phyloP scores from a whole-genome alignment of 2,888 invertebrate genomes.

The Aleiodes leptofemur region DNA sequence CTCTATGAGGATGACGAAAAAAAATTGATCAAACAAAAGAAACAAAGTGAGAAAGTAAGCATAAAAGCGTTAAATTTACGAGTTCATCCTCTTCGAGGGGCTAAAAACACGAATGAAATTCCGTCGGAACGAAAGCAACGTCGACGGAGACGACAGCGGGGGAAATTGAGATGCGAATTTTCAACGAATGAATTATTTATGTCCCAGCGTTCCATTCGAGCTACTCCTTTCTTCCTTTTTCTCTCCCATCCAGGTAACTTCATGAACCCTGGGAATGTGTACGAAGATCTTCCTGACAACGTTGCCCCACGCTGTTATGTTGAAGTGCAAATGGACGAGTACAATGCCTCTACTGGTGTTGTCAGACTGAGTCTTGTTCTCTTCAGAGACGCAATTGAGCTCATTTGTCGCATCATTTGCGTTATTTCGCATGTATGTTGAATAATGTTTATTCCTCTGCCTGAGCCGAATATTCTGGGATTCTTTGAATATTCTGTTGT shows the following conservation, averaged over 20 bases:
- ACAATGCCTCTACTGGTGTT: no score
- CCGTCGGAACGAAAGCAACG: conserved; percentile 20
- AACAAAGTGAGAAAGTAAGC: background rate
- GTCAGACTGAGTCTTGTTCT: no score
- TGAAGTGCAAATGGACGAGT: conserved; percentile 77
- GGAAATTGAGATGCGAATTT: conserved; percentile 23
- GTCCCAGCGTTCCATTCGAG: conserved; percentile 18
- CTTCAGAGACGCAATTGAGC: no score
- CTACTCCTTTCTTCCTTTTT: conserved; percentile 23
- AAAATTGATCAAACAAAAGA: conserved; percentile 14
- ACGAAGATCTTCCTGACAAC: conserved; percentile 86
- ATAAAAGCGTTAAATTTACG: conserved; percentile 13
- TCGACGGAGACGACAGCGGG: conserved; percentile 12
- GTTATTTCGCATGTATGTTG: conserved; percentile 82
- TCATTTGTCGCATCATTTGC: conserved; percentile 86
- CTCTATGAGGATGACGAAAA: background rate
- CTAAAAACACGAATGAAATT: conserved; percentile 35
- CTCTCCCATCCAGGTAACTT: no score
- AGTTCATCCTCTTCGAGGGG: conserved; percentile 34
- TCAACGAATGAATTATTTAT: no score
- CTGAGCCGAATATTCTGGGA: no score
- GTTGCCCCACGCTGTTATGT: conserved; percentile 78
- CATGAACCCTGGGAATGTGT: conserved; percentile 84
- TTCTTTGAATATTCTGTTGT: no score
- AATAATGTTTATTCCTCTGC: background rate